These are phyloP conservation scores for Orthonyx spaldingii DNA, from an alignment of 2,113 vertebrate species.

Conservation along the genomic window DNA sequence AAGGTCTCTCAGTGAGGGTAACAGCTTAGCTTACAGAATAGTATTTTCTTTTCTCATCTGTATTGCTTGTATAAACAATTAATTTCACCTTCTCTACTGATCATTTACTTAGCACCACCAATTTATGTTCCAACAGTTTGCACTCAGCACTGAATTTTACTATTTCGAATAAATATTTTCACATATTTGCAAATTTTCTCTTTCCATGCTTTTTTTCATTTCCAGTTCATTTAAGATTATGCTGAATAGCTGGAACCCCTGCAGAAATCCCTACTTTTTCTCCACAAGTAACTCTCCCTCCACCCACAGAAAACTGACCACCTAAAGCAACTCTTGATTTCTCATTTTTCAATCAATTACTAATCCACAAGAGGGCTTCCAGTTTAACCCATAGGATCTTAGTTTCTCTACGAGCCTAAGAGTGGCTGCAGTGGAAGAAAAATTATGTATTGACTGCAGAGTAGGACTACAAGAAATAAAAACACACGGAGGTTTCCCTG, in stretches of 20 bases:
- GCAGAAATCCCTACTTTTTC: background rate
- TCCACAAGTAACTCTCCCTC: background rate
- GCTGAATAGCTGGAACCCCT: background rate
- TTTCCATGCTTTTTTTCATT: background rate
- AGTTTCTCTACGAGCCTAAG: background rate
- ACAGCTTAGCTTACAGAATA: background rate
- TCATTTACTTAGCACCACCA: background rate
- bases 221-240: background rate
- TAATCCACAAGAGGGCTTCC: background rate
- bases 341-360: background rate
- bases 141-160: background rate
- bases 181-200: background rate
- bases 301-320: background rate
- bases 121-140: background rate
- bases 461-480: background rate
- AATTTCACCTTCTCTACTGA: background rate
- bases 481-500: background rate
- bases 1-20: background rate
- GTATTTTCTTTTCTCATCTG: background rate
- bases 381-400: background rate
- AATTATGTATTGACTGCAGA: background rate
- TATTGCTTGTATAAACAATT: background rate
- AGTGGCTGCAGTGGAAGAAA: background rate
- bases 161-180: background rate
- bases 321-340: background rate